Evolutionary conservation across 2,888 invertebrate genomes (phyloP).

Genomic region (Parasteatoda lunata): DNA sequence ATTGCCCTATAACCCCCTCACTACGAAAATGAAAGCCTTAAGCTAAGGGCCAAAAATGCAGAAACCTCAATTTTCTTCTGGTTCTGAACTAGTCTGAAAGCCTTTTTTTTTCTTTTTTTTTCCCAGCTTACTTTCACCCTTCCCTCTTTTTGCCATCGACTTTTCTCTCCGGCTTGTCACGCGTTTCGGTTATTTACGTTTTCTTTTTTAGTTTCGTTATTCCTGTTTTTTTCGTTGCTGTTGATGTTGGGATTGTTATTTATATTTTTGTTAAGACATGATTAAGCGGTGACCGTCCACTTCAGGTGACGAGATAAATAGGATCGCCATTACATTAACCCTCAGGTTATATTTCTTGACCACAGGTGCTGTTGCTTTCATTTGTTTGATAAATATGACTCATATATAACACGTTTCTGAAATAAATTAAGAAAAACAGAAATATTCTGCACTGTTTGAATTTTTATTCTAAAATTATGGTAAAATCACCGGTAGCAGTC

Average conservation of each 20-base stretch:
- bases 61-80: constrained; percentile 50
- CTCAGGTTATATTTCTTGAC: constrained; percentile 42
- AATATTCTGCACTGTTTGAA: too few species aligned
- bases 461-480: too few species aligned
- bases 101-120: constrained; percentile 23
- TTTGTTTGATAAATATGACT: background rate
- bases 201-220: background rate
- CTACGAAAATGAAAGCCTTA: constrained; percentile 22
- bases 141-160: too few species aligned
- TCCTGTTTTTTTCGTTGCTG: background rate
- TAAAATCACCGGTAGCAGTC: too few species aligned
- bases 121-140: background rate
- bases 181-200: constrained; percentile 24
- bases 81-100: constrained; percentile 54
- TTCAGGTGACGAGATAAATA: constrained; percentile 64
- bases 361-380: constrained; percentile 38
- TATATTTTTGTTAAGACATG: constrained; percentile 20
- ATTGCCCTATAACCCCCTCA: constrained; percentile 65
- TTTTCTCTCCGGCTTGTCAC: constrained; percentile 31
- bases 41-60: constrained; percentile 63
- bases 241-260: constrained; percentile 27
- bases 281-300: constrained; percentile 45
- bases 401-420: too few species aligned
- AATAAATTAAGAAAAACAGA: too few species aligned
- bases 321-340: constrained; percentile 36